Conservation (phyloP, 2,888 invertebrate species). For the Acanthacorydalis orientalis region DNA sequence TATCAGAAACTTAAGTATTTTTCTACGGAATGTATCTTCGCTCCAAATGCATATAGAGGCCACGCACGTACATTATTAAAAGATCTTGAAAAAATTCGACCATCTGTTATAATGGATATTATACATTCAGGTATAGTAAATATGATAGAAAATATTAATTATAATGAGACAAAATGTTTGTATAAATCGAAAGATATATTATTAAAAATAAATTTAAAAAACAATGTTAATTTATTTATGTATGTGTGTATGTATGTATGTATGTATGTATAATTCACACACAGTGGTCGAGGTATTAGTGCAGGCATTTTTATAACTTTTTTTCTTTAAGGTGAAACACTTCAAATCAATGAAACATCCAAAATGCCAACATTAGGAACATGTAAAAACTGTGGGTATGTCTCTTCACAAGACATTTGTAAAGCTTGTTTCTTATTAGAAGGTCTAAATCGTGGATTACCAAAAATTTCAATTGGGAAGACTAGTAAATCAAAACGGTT, state of each 20-base stretch:
- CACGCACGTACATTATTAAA: conserved; percentile 82
- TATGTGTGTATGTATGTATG: not conserved
- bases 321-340: conserved; percentile 52
- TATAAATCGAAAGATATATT: not conserved
- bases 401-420: conserved; percentile 84
- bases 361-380: conserved; percentile 65
- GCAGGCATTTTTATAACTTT: conserved; percentile 5
- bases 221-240: not conserved
- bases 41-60: conserved; percentile 94
- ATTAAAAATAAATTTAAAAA: not conserved
- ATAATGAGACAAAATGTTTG: not conserved
- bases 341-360: conserved; percentile 65
- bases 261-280: not conserved
- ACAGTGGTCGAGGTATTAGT: not conserved
- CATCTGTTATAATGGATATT: conserved; percentile 83
- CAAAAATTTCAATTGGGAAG: conserved; percentile 80
- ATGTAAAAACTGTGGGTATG: conserved; percentile 77
- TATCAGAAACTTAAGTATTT: conserved; percentile 93
- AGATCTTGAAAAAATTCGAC: conserved; percentile 85
- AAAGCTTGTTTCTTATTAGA: conserved; percentile 93
- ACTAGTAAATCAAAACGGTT: conserved; percentile 60
- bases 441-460: conserved; percentile 85
- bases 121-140: conserved; percentile 59
- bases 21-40: conserved; percentile 96
- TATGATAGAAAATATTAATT: too few species aligned